Conservation (phyloP, 2,113 vertebrate genomes). For the Nibea albiflora region DNA sequence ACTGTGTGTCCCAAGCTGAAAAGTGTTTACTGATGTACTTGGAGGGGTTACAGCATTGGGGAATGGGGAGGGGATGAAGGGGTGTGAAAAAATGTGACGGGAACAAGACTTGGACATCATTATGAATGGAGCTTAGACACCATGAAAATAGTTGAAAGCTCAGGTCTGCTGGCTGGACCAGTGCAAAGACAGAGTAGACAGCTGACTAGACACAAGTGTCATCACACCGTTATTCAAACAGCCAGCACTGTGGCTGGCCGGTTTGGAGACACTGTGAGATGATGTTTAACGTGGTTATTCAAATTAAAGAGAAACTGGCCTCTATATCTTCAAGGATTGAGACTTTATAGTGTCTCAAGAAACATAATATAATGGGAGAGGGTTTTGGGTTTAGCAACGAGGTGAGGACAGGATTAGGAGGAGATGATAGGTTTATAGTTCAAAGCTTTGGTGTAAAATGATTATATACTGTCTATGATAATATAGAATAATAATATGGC, state of each 20-base stretch:
- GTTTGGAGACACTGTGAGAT: not conserved
- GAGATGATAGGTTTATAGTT: not conserved
- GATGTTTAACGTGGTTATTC: not conserved
- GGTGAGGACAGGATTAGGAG: not conserved
- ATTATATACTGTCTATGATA: not conserved
- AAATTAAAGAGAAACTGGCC: not conserved
- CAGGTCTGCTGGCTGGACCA: not conserved
- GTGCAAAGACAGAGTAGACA: slow-evolving; percentile 4
- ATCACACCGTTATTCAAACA: slow-evolving; percentile 11
- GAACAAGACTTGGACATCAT: slow-evolving; percentile 11
- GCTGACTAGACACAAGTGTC: slow-evolving; percentile 19
- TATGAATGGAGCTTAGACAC: slow-evolving; percentile 11
- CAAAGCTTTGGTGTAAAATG: not conserved
- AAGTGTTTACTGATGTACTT: slow-evolving; percentile 57
- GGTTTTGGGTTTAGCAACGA: not conserved
- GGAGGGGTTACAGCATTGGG: slow-evolving; percentile 25
- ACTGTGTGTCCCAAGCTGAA: slow-evolving; percentile 29
- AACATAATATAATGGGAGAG: not conserved
- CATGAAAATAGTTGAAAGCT: slow-evolving; percentile 1
- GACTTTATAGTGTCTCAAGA: not conserved
- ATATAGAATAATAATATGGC: not conserved
- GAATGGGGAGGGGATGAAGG: slow-evolving; percentile 18
- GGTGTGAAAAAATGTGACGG: slow-evolving; percentile 10
- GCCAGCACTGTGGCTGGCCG: not conserved
- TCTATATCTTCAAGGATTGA: not conserved